These are phyloP conservation scores for Etheostoma spectabile DNA, from an alignment of 2,113 vertebrate species.

Conservation along the genomic window DNA sequence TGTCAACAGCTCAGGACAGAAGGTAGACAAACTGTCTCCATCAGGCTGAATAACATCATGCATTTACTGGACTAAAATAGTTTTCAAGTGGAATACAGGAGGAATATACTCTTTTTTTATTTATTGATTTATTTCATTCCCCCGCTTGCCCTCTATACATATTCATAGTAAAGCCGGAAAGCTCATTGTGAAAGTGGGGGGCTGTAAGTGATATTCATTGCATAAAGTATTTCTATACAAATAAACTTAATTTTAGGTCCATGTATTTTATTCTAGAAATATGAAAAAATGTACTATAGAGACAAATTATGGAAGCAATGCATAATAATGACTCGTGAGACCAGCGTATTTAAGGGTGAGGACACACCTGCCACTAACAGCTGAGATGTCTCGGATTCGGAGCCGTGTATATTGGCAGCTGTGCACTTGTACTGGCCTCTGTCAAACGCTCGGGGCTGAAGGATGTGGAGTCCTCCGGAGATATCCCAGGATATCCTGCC, in stretches of 20 bases:
- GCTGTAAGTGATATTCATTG: background rate
- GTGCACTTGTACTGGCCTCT: slow-evolving; percentile 87
- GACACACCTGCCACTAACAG: slow-evolving; percentile 86
- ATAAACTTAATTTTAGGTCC: background rate
- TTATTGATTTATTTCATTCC: too few relatives aligned
- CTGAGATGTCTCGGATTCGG: slow-evolving; percentile 84
- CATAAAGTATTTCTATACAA: background rate
- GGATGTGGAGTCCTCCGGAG: slow-evolving; percentile 82
- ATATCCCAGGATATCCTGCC: slow-evolving; percentile 84
- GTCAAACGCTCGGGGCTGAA: slow-evolving; percentile 82
- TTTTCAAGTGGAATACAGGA: too few relatives aligned
- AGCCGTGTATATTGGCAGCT: slow-evolving; percentile 82
- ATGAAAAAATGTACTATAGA: background rate
- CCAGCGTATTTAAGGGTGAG: background rate
- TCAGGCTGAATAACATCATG: too few relatives aligned
- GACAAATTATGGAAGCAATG: background rate
- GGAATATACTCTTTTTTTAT: too few relatives aligned
- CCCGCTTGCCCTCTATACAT: too few relatives aligned
- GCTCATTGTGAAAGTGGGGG: background rate
- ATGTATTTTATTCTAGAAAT: background rate
- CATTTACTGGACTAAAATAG: too few relatives aligned
- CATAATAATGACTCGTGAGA: background rate
- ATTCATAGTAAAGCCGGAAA: too few relatives aligned
- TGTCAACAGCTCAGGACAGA: too few relatives aligned
- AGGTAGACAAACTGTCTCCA: too few relatives aligned